These are phyloP conservation scores for Ceyx cyanopectus DNA, from an alignment of 2,113 vertebrate genomes.

Conservation along the genomic window DNA sequence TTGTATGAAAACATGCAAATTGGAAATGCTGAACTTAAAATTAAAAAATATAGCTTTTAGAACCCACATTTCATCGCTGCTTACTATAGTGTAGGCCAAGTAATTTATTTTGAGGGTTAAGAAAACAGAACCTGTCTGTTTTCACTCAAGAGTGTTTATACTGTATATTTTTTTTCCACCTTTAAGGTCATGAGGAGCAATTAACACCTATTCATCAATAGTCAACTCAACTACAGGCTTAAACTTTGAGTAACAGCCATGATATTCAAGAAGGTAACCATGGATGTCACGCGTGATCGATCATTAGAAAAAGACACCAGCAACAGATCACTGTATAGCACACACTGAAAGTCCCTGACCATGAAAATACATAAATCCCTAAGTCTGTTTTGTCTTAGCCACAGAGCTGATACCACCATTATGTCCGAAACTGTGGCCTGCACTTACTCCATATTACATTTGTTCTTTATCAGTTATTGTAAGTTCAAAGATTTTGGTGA, in stretches of 20 bases:
- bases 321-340: not conserved
- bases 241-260: not conserved
- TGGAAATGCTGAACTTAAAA: not conserved
- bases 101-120: not conserved
- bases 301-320: not conserved
- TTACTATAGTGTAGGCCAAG: not conserved
- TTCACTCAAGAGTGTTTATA: not conserved
- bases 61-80: not conserved
- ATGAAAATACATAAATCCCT: not conserved
- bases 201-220: not conserved
- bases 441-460: not conserved
- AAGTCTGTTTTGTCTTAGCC: not conserved
- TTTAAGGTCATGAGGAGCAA: not conserved
- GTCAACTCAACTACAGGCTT: not conserved
- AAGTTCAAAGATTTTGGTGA: not conserved
- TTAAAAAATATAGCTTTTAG: not conserved
- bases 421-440: fast-evolving
- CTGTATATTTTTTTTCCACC: not conserved
- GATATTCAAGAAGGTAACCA: not conserved
- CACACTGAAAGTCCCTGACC: not conserved
- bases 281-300: not conserved
- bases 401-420: fast-evolving
- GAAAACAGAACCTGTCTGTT: not conserved
- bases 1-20: not conserved
- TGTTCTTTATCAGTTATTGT: not conserved